Evolutionary conservation across 2,113 vertebrate species (phyloP), one percentile per base, ranked within the genome.

Genomic region (Pteropus alecto): DNA sequence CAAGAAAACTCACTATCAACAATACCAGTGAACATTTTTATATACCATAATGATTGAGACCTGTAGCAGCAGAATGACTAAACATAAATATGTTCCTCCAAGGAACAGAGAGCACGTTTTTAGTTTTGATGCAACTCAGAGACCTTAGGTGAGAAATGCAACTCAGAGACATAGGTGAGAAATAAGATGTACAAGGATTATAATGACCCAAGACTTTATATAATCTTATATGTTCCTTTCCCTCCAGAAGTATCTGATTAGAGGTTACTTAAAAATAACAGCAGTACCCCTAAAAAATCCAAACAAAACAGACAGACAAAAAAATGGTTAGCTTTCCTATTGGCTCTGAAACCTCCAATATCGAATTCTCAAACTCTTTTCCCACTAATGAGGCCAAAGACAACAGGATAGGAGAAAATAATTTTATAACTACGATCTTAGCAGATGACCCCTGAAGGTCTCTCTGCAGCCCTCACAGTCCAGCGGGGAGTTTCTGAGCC

Each of bases 331-430:
- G 26, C 92, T 96, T 76, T n/a, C 84, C n/a, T 95, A 58, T 56
- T 73, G 65, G 38, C 81, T 93, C 84, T 78, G 91, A 97, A 90
- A 71, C 30, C 35, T 78, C 87, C 41, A 65, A 77, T 86, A 92
- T 24, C 5, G 28, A 96, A 89, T 92, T 68, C 67, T 93, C 70
- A 81, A 54, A 60, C 38, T 92, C 48, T 65, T 89, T 96, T 85
- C 84, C 94, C 73, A 95, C n/a, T 82, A 65, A 84, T 22, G 63
- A 90, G 28, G 92, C 71, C 93, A 97, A 96, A 79, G 21, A 74
- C 46, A 96, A 92, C 74, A 96, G 61, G 70, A 82, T 1, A 82
- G 81, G 85, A 96, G 61, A 92, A 97, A 93, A 95, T 91, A 33
- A 83, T 73, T 95, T 88, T 70, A n/a, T 82, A 94, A 91, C 67